A percentile compares a stretch with the other conserved stretches of the same genome.
Conservation (phyloP, 2,888 invertebrate genomes). For the Ferrisia virgata region DNA sequence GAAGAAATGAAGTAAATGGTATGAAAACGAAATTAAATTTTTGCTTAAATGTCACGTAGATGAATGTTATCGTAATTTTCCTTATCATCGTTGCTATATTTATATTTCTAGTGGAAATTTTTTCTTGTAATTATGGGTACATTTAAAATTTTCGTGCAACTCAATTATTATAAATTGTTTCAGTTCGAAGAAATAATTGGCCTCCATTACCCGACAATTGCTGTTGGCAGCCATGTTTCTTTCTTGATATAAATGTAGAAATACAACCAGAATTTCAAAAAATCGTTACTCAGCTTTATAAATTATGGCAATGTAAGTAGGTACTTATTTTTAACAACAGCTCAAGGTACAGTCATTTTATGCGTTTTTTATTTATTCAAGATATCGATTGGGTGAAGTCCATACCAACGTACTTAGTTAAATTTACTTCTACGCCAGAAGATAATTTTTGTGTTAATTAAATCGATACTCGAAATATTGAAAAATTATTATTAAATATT, state of each 20-base stretch:
- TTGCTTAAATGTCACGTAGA: background rate
- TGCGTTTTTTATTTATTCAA: background rate
- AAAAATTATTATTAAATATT: background rate
- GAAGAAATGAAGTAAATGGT: slow-evolving; percentile 58
- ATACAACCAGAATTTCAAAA: slow-evolving; percentile 97
- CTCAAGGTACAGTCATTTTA: background rate
- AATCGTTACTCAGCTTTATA: slow-evolving; percentile 90
- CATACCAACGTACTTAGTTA: background rate
- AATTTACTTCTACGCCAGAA: background rate
- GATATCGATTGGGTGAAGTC: background rate
- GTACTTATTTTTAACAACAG: background rate
- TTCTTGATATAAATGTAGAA: slow-evolving; percentile 98
- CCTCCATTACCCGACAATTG: slow-evolving; percentile 92
- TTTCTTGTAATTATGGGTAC: slow-evolving; percentile 20
- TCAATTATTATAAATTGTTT: slow-evolving; percentile 49
- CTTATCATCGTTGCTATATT: background rate
- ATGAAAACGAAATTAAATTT: slow-evolving; percentile 46
- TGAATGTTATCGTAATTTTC: background rate
- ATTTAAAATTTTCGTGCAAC: background rate
- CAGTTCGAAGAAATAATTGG: slow-evolving; percentile 89
- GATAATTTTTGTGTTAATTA: background rate
- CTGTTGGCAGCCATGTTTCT: slow-evolving; percentile 96
- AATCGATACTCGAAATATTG: background rate
- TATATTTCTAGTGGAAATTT: background rate
- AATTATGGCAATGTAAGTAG: slow-evolving; percentile 93